These are phyloP conservation scores for Tuberolachnus salignus DNA, from an alignment of 2,888 invertebrate species.

Conservation along the genomic window DNA sequence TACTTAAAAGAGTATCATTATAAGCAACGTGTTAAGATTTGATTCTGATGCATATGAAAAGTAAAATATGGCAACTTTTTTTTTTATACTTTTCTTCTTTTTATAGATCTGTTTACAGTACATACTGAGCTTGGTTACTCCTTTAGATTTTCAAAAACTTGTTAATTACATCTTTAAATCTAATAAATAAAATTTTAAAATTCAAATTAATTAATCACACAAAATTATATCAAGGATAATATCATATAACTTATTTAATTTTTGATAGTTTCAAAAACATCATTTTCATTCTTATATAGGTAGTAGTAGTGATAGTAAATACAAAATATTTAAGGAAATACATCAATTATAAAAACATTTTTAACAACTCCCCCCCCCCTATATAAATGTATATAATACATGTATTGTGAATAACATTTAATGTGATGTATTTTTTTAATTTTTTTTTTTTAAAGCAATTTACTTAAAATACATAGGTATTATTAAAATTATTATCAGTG, in stretches of 20 bases:
- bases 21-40: slow-evolving; percentile 83
- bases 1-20: slow-evolving; percentile 98
- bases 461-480: neutral
- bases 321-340: slow-evolving; percentile 7
- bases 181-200: neutral
- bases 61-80: slow-evolving; percentile 41
- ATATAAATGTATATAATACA: neutral
- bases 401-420: neutral
- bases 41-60: slow-evolving; percentile 66
- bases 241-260: slow-evolving; percentile 22
- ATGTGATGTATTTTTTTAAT: slow-evolving; percentile 37
- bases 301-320: too few species aligned
- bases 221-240: too few species aligned
- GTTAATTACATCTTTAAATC: too few species aligned
- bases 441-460: slow-evolving; percentile 2
- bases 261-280: neutral
- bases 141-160: too few species aligned
- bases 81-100: too few species aligned
- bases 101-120: too few species aligned
- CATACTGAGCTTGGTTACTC: too few species aligned
- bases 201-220: neutral
- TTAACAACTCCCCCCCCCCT: neutral
- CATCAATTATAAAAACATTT: neutral
- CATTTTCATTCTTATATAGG: neutral
- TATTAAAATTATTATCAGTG: slow-evolving; percentile 18